Percentiles rank a stretch among this genome's conserved stretches.
These are phyloP conservation scores for Pandion haliaetus DNA, from an alignment of 2,113 vertebrate genomes.

Conservation along the genomic window DNA sequence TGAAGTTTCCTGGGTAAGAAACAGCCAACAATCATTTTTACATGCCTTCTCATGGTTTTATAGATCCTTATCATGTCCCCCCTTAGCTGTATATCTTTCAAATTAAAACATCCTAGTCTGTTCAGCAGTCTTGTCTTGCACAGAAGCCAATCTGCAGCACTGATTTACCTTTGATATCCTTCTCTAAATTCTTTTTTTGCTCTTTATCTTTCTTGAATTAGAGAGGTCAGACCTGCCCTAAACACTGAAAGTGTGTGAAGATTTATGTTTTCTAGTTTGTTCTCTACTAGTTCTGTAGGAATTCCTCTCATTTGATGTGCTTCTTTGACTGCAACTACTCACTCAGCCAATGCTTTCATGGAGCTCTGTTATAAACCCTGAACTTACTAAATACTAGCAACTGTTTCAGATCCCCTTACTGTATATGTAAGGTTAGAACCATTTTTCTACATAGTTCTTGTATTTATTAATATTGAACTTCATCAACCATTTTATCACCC, in stretches of 20 bases:
- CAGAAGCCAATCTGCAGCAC: background rate
- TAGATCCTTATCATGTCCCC: background rate
- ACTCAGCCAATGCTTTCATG: background rate
- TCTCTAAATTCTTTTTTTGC: background rate
- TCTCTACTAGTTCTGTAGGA: background rate
- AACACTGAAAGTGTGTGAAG: background rate
- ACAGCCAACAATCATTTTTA: background rate
- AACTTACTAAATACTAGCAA: background rate
- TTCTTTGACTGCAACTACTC: background rate
- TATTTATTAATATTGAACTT: background rate
- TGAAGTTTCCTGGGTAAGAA: background rate
- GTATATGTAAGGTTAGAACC: background rate
- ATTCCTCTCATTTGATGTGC: background rate
- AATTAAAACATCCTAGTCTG: background rate
- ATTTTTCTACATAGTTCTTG: background rate
- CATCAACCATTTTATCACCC: background rate
- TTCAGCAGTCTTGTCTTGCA: background rate
- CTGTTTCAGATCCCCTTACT: background rate
- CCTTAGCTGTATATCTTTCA: background rate
- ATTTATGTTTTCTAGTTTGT: background rate
- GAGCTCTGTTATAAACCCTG: background rate
- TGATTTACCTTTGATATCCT: background rate
- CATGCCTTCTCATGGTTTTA: background rate
- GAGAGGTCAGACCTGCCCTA: background rate
- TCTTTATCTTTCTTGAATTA: background rate